phyloP scores from a whole-genome alignment of 2,113 vertebrate genomes.

The Dicaeum eximium region DNA sequence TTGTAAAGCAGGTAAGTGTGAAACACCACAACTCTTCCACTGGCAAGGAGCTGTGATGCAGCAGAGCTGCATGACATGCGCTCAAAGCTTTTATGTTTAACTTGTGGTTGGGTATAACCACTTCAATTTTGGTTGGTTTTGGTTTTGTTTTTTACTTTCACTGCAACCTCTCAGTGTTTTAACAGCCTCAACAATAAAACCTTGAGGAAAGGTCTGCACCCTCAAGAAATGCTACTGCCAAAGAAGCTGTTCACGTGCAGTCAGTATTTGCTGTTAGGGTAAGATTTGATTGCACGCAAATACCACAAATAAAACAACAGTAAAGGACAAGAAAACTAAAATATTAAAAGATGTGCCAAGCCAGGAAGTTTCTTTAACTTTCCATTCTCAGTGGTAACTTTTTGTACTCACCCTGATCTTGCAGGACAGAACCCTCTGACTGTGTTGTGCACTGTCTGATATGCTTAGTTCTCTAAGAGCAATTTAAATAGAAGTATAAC shows the following conservation, averaged over 20 bases:
- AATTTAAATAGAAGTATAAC: not conserved
- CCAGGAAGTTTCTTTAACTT: not conserved
- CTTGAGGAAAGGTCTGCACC: not conserved
- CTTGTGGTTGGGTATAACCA: not conserved
- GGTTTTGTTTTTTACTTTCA: not conserved
- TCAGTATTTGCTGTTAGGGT: not conserved
- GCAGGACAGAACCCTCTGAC: not conserved
- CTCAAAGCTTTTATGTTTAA: not conserved
- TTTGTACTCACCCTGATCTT: not conserved
- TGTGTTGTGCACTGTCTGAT: not conserved
- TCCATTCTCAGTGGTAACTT: not conserved
- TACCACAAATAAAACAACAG: not conserved
- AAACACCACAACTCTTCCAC: not conserved
- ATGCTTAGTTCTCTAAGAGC: not conserved
- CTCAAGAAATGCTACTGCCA: not conserved
- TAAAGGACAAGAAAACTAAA: not conserved
- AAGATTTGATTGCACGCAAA: not conserved
- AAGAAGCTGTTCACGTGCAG: not conserved
- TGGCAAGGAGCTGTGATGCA: not conserved
- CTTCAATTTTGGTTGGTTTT: not conserved
- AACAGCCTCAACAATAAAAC: not conserved
- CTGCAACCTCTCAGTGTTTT: not conserved
- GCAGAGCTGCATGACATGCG: not conserved
- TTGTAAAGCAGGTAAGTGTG: not conserved
- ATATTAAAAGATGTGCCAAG: not conserved